Conservation (phyloP, 2,797 vertebrate species). For the Hydrocynus forskahlii region DNA sequence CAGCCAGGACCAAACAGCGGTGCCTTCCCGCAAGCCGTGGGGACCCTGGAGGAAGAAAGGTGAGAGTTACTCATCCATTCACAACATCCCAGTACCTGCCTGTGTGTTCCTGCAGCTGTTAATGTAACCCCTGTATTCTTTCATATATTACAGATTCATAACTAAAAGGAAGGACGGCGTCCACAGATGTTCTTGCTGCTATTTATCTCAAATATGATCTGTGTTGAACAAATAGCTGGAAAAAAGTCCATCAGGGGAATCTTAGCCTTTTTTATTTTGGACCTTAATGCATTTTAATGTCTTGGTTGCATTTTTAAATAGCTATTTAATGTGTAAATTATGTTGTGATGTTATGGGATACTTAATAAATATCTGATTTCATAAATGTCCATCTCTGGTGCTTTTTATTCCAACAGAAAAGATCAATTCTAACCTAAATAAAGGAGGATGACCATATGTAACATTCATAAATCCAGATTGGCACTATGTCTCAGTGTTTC, state of each 20-base stretch:
- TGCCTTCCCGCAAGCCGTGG: constrained; percentile 28
- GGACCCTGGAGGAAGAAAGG: constrained; percentile 53
- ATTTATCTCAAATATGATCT: constrained; percentile 2
- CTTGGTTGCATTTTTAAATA: constrained; percentile 34
- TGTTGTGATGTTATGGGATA: constrained; percentile 29
- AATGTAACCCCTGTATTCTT: neutral
- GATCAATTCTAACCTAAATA: neutral
- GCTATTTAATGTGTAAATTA: constrained; percentile 54
- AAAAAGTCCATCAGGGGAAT: constrained; percentile 2
- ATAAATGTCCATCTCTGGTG: neutral
- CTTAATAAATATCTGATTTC: constrained; percentile 52
- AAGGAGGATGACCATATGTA: neutral
- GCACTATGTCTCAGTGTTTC: too few relatives aligned
- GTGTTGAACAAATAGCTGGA: constrained; percentile 10
- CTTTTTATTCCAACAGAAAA: neutral
- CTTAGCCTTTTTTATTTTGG: neutral
- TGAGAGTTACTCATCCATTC: constrained; percentile 25
- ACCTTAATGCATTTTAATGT: constrained; percentile 8
- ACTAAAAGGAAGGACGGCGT: constrained; percentile 16
- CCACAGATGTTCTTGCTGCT: constrained; percentile 32
- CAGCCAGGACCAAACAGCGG: constrained; percentile 37
- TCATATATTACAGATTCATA: constrained; percentile 56
- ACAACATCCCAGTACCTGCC: neutral
- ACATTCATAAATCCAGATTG: too few relatives aligned
- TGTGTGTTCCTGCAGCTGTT: neutral